Conservation (phyloP, 2,113 vertebrate species). For the Gallinago media region DNA sequence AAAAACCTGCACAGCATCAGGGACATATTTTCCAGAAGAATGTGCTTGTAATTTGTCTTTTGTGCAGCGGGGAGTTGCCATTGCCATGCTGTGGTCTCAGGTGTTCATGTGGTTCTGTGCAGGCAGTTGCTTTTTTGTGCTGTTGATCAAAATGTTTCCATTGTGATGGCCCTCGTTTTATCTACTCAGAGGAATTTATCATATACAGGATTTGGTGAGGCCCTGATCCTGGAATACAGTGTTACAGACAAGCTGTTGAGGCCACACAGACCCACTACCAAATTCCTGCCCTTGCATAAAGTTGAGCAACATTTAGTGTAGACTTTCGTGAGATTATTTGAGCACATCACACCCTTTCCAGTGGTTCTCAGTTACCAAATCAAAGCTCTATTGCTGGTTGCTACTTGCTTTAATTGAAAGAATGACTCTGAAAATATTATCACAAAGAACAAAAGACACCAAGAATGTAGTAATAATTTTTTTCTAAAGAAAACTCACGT, state of each 20-base stretch:
- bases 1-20: neutral
- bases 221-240: neutral
- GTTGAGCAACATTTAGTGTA: neutral
- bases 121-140: slow-evolving; percentile 32
- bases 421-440: neutral
- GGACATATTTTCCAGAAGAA: slow-evolving; percentile 11
- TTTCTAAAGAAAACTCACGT: neutral
- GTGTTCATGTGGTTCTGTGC: slow-evolving; percentile 40
- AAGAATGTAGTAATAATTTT: neutral
- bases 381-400: neutral
- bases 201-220: neutral
- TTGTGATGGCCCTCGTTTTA: slow-evolving; percentile 16
- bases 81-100: slow-evolving; percentile 48
- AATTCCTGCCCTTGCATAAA: neutral
- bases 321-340: neutral
- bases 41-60: slow-evolving; percentile 46
- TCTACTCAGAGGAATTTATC: neutral
- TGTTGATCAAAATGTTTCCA: slow-evolving; percentile 52
- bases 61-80: slow-evolving; percentile 30
- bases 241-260: neutral
- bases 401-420: neutral
- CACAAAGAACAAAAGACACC: neutral
- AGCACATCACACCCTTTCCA: neutral
- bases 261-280: neutral
- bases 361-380: neutral